Evolutionary conservation across 2,888 invertebrate genomes (phyloP).

Genomic region (Tupiocoris notatus): DNA sequence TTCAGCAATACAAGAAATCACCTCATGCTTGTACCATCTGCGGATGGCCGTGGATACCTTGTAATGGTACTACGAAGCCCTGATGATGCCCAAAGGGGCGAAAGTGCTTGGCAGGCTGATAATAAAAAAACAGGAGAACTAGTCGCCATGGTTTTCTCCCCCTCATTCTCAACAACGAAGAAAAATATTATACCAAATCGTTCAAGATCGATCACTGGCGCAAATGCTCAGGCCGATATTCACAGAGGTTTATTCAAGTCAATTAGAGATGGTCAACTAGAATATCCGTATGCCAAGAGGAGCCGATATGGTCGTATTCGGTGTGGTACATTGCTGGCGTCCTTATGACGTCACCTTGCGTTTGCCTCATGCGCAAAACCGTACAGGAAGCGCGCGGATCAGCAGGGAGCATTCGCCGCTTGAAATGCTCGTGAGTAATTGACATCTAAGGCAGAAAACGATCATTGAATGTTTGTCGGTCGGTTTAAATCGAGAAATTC

Average conservation of each 20-base stretch:
- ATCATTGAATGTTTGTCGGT: too few species aligned
- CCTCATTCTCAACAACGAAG: too few species aligned
- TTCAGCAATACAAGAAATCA: too few species aligned
- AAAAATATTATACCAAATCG: too few species aligned
- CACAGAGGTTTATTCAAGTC: too few species aligned
- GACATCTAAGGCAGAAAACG: slow-evolving; percentile 14
- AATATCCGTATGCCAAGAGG: slow-evolving; percentile 43
- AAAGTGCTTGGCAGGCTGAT: too few species aligned
- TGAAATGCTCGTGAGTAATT: slow-evolving; percentile 9
- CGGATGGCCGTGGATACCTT: too few species aligned
- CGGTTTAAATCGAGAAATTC: background rate
- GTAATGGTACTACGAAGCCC: too few species aligned
- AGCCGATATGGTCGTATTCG: slow-evolving; percentile 46
- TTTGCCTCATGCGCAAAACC: slow-evolving; percentile 18
- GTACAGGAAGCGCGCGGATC: background rate
- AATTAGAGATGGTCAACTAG: slow-evolving; percentile 10
- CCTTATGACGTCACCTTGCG: slow-evolving; percentile 44
- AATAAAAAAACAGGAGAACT: too few species aligned
- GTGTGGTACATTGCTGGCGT: slow-evolving; percentile 47
- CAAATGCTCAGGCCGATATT: background rate
- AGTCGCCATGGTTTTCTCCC: too few species aligned
- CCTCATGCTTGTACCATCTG: too few species aligned
- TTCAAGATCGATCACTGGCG: background rate
- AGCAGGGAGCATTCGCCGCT: background rate
- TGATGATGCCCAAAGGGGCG: too few species aligned